Conservation (phyloP, 2,113 vertebrate genomes). For the Chamaetylas fuelleborni region DNA sequence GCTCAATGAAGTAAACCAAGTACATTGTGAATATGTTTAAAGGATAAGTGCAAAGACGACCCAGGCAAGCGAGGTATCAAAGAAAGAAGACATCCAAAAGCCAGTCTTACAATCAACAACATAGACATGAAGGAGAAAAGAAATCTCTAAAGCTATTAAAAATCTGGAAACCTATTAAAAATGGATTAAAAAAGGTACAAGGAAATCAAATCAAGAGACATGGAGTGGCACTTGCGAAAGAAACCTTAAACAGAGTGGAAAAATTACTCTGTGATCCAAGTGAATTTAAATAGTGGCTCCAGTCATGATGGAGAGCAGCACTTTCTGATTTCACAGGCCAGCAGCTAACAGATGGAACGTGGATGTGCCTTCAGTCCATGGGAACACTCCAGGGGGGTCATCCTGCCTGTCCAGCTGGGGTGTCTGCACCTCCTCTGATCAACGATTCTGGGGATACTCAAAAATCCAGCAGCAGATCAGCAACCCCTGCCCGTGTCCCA, state of each 20-base stretch:
- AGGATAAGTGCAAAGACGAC: conserved; percentile 63
- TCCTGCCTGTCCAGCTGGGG: accelerated
- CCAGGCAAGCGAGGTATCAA: conserved; percentile 62
- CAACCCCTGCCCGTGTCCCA: neutral
- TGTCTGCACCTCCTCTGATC: neutral
- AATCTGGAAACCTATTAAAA: conserved; percentile 70
- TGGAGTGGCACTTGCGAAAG: conserved; percentile 59
- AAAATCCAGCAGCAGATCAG: neutral
- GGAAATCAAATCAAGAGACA: conserved; percentile 72
- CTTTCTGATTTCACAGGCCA: neutral
- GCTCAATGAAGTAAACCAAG: conserved; percentile 70
- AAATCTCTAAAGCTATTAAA: conserved; percentile 71
- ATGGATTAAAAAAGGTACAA: conserved; percentile 69
- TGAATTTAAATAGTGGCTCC: conserved; percentile 36
- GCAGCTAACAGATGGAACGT: neutral
- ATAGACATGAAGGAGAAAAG: conserved; percentile 70
- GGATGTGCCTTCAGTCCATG: neutral
- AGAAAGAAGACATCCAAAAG: conserved; percentile 69
- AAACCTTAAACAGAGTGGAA: conserved; percentile 52
- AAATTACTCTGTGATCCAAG: conserved; percentile 52
- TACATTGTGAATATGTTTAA: conserved; percentile 58
- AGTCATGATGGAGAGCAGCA: neutral
- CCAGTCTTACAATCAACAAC: conserved; percentile 69
- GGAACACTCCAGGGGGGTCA: neutral
- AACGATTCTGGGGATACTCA: accelerated